These are phyloP conservation scores for Coelopa pilipes DNA, from an alignment of 2,888 invertebrate genomes.

Conservation along the genomic window DNA sequence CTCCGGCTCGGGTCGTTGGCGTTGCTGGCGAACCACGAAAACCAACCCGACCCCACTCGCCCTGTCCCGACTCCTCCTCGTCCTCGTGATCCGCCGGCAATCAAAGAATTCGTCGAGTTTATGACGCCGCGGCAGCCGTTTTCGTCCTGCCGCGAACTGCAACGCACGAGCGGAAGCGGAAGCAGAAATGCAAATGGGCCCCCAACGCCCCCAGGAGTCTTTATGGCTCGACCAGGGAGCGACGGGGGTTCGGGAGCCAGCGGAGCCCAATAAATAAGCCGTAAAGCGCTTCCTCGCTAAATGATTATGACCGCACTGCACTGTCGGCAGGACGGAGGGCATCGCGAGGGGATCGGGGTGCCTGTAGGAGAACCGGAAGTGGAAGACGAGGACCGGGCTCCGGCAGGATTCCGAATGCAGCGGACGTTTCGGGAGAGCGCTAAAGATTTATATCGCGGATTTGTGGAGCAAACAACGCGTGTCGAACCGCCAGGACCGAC, in stretches of 20 bases:
- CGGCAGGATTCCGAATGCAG: no score
- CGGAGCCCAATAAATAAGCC: slow-evolving; percentile 17
- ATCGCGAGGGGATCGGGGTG: no score
- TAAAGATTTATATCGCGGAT: not conserved
- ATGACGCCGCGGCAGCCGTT: slow-evolving; percentile 14
- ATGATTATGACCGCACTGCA: slow-evolving; percentile 17
- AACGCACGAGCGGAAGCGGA: not conserved
- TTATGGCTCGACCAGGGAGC: not conserved
- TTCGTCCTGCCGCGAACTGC: not conserved
- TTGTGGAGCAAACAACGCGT: slow-evolving; percentile 1
- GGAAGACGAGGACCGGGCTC: no score
- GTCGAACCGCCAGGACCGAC: not conserved
- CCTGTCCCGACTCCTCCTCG: no score
- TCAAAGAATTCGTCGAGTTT: slow-evolving; percentile 36
- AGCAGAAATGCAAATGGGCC: slow-evolving; percentile 15
- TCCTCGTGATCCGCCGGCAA: slow-evolving; percentile 9
- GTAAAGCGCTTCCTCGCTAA: slow-evolving; percentile 25
- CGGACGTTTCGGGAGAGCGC: not conserved
- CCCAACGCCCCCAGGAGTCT: not conserved
- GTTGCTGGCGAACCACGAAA: no score
- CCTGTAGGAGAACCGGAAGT: no score
- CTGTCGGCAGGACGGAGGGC: no score
- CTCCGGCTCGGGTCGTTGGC: no score
- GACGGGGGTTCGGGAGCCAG: no score
- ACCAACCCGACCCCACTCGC: no score